A percentile compares a stretch with the other conserved stretches of the same genome.
Evolutionary conservation across 2,113 vertebrate species (phyloP).

Genomic region (Mohoua ochrocephala): DNA sequence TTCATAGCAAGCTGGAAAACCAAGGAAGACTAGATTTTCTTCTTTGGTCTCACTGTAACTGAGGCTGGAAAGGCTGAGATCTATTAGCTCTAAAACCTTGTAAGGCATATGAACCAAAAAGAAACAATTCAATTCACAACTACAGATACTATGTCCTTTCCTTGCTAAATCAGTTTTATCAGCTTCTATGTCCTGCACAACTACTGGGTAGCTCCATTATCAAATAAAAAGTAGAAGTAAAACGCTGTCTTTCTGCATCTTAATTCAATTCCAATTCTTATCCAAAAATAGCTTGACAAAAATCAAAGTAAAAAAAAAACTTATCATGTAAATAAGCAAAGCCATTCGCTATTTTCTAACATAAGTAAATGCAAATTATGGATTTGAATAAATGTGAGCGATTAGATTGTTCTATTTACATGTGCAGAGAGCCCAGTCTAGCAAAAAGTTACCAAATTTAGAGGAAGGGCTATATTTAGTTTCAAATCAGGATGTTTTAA

Average conservation of each 20-base stretch:
- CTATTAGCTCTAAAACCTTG: background rate
- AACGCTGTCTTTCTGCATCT: conserved; percentile 4
- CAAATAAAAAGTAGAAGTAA: conserved; percentile 4
- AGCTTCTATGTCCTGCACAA: background rate
- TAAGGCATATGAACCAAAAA: background rate
- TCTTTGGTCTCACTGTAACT: background rate
- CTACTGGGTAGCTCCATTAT: background rate
- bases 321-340: conserved; percentile 48
- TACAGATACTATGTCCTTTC: background rate
- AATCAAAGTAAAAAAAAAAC: conserved; percentile 37
- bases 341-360: conserved; percentile 32
- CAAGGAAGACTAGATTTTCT: background rate
- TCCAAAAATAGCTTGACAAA: conserved; percentile 18
- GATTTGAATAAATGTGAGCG: conserved; percentile 4
- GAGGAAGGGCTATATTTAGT: conserved; percentile 28
- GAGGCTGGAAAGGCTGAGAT: background rate
- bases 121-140: background rate
- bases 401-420: conserved; percentile 44
- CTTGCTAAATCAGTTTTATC: background rate
- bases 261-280: conserved; percentile 33
- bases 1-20: background rate
- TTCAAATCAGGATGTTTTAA: conserved; percentile 49
- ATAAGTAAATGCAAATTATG: conserved; percentile 47
- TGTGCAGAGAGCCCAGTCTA: background rate
- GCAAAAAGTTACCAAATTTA: conserved; percentile 48